These are phyloP conservation scores for Actinostola sp. DNA, from an alignment of 92 coral and sea anemone genomes.

Conservation along the genomic window DNA sequence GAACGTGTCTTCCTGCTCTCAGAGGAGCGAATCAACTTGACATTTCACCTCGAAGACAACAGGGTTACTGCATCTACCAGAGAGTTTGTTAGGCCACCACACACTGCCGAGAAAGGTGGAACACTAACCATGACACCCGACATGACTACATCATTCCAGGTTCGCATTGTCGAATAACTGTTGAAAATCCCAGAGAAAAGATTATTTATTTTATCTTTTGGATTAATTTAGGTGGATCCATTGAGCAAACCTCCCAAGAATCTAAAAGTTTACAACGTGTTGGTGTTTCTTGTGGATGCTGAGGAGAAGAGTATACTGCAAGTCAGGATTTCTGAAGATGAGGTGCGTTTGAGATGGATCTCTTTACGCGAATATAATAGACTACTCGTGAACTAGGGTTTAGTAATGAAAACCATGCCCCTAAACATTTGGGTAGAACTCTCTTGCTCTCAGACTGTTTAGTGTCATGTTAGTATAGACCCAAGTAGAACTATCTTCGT, in stretches of 20 bases:
- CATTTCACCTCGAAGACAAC: constrained; percentile 94
- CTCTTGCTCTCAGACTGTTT: too few relatives aligned
- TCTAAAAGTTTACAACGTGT: constrained; percentile 83
- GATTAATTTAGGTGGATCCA: constrained; percentile 82
- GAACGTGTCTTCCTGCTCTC: constrained; percentile 87
- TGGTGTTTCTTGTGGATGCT: constrained; percentile 86
- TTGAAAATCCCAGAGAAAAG: too few relatives aligned
- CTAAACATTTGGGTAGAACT: too few relatives aligned
- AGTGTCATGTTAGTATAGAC: too few relatives aligned
- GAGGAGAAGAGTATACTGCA: constrained; percentile 90
- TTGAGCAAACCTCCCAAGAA: constrained; percentile 89
- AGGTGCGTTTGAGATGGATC: constrained; percentile 49
- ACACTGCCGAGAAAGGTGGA: constrained; percentile 90
- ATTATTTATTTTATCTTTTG: neutral
- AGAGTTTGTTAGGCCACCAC: constrained; percentile 94
- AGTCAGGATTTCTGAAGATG: constrained; percentile 94
- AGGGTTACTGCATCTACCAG: constrained; percentile 97
- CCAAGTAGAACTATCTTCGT: too few relatives aligned
- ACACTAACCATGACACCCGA: constrained; percentile 94
- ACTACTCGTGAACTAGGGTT: too few relatives aligned
- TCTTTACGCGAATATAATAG: neutral
- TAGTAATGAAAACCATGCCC: too few relatives aligned
- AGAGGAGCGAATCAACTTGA: constrained; percentile 90
- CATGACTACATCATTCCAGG: constrained; percentile 99
- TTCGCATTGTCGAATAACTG: constrained; percentile 38